Percentiles rank a stretch among this genome's conserved stretches.
Evolutionary conservation across 2,888 invertebrate genomes (phyloP).

Genomic region (Anarsia innoxiella): DNA sequence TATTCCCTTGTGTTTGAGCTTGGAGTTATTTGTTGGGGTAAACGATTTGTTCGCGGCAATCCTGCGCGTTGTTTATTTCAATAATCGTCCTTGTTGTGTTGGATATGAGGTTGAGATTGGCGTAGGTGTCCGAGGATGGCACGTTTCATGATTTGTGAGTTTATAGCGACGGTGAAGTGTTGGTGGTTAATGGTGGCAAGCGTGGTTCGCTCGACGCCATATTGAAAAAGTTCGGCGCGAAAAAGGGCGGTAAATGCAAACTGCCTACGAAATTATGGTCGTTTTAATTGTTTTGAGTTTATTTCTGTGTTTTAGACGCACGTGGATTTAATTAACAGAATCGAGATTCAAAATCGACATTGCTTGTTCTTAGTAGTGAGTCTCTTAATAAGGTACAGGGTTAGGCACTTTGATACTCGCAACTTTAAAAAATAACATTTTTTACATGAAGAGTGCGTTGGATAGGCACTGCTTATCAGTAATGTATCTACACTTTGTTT

Average conservation of each 20-base stretch:
- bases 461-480: no score
- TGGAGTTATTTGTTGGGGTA: slow-evolving; percentile 57
- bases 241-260: slow-evolving; percentile 45
- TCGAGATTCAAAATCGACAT: no score
- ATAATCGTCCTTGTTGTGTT: slow-evolving; percentile 37
- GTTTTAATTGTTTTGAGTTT: slow-evolving; percentile 11
- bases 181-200: slow-evolving; percentile 73
- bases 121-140: slow-evolving; percentile 36
- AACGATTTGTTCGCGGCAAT: slow-evolving; percentile 54
- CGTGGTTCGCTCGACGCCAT: slow-evolving; percentile 68
- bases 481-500: no score
- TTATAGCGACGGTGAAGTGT: slow-evolving; percentile 75
- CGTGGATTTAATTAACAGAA: no score
- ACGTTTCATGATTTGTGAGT: slow-evolving; percentile 75
- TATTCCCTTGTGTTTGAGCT: slow-evolving; percentile 57
- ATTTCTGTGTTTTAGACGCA: no score
- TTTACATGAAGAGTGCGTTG: no score
- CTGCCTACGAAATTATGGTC: slow-evolving; percentile 5
- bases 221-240: slow-evolving; percentile 73
- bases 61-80: slow-evolving; percentile 26
- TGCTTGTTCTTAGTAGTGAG: no score
- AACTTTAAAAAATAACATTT: no score
- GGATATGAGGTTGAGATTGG: slow-evolving; percentile 38
- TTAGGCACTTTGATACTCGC: no score
- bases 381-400: no score